Evolutionary conservation across 2,113 vertebrate species (phyloP).

Genomic region (Bagarius yarrelli): DNA sequence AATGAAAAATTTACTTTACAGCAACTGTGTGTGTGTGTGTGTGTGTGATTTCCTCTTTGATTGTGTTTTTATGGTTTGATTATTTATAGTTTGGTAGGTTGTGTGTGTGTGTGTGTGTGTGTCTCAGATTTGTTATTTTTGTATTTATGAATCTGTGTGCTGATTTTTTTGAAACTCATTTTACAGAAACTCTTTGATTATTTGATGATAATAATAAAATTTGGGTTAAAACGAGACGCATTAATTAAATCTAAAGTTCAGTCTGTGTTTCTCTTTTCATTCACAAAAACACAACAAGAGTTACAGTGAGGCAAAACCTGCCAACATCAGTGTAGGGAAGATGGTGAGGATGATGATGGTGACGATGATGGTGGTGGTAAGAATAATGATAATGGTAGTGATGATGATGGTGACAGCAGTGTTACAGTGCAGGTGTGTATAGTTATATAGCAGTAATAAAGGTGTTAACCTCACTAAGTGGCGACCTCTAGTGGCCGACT

Average conservation of each 20-base stretch:
- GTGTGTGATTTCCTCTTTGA: constrained; percentile 37
- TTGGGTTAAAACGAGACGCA: too few relatives aligned
- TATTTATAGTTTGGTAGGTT: constrained; percentile 43
- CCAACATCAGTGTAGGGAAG: background rate
- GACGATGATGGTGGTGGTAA: too few relatives aligned
- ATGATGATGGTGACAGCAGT: background rate
- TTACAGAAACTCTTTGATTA: constrained; percentile 19
- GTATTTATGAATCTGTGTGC: constrained; percentile 58
- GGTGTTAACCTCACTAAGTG: too few relatives aligned
- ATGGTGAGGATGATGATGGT: background rate
- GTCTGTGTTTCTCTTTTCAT: too few relatives aligned
- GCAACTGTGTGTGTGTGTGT: constrained; percentile 11
- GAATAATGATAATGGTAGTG: background rate
- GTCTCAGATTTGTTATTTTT: constrained; percentile 57
- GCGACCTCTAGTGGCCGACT: background rate
- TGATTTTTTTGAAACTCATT: constrained; percentile 46
- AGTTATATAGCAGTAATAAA: constrained; percentile 2
- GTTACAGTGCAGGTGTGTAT: background rate
- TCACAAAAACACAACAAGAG: too few relatives aligned
- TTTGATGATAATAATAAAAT: too few relatives aligned
- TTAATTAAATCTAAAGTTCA: too few relatives aligned
- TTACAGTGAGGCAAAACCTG: too few relatives aligned
- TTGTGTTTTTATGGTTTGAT: constrained; percentile 29
- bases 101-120: too few relatives aligned
- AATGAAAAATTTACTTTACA: constrained; percentile 1